A percentile compares a stretch with the other conserved stretches of the same genome.
Evolutionary conservation across 1,140 invertebrate species (phyloP).

Genomic region (Listronotus bonariensis): DNA sequence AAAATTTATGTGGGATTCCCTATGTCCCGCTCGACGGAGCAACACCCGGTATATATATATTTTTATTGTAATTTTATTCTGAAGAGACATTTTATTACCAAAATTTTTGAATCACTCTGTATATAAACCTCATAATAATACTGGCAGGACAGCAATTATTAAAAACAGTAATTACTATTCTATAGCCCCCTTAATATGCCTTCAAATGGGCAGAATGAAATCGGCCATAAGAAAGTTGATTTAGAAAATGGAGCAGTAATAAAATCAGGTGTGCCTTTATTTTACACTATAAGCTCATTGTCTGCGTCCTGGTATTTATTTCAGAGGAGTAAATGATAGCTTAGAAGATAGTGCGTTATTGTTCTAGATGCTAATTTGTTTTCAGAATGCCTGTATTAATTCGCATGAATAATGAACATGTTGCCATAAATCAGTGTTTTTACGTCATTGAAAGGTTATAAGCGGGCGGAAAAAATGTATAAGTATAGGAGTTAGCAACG

Average conservation of each 20-base stretch:
- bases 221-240: not conserved
- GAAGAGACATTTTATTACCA: too few species aligned
- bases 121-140: too few species aligned
- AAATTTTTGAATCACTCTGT: too few species aligned
- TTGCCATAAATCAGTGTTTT: not conserved
- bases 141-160: too few species aligned
- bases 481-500: too few species aligned
- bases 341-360: slow-evolving; percentile 9
- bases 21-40: too few species aligned
- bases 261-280: slow-evolving; percentile 7
- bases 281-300: slow-evolving; percentile 3
- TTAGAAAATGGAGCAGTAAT: not conserved
- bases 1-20: too few species aligned
- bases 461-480: too few species aligned
- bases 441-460: not conserved
- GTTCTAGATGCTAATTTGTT: slow-evolving; percentile 13
- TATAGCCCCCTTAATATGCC: not conserved
- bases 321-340: slow-evolving; percentile 13
- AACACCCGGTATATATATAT: too few species aligned
- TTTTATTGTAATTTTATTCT: too few species aligned
- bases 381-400: not conserved
- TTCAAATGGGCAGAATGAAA: not conserved
- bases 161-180: too few species aligned
- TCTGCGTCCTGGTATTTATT: not conserved
- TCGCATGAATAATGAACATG: slow-evolving; percentile 5